Conservation (phyloP, 1,140 invertebrate species). For the Oscheius sp. region DNA sequence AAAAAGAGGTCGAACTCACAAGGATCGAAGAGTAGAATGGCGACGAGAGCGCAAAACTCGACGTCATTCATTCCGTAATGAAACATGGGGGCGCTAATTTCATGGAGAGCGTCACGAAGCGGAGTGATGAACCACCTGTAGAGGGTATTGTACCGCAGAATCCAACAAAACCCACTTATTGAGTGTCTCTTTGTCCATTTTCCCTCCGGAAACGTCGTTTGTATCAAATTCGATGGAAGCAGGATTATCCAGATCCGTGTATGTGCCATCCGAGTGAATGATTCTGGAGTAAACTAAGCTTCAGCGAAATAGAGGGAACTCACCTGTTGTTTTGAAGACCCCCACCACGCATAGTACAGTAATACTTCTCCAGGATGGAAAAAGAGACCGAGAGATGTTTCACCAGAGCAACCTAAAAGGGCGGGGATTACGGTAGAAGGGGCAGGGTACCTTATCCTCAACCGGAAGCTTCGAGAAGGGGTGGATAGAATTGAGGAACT, state of each 20-base stretch:
- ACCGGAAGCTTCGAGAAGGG: constrained; percentile 30
- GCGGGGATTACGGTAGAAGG: background rate
- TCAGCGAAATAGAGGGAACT: background rate
- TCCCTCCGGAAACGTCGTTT: background rate
- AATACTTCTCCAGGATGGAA: constrained; percentile 30
- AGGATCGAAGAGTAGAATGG: constrained; percentile 34
- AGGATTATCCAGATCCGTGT: constrained; percentile 8
- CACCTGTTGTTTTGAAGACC: constrained; percentile 3
- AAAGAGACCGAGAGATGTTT: constrained; percentile 29
- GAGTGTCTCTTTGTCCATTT: constrained; percentile 18
- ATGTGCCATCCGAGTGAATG: constrained; percentile 31
- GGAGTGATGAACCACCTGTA: constrained; percentile 19
- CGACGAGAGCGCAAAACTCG: constrained; percentile 30
- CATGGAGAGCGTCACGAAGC: constrained; percentile 2
- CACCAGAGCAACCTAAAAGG: constrained; percentile 29
- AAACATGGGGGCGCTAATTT: constrained; percentile 26
- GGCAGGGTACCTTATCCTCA: constrained; percentile 20
- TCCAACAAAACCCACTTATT: constrained; percentile 16
- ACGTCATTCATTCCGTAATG: constrained; percentile 32
- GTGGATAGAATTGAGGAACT: constrained; percentile 37
- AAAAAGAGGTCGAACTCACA: background rate
- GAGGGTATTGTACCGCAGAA: background rate
- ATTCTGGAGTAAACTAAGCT: background rate
- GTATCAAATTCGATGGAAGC: background rate
- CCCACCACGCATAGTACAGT: constrained; percentile 31